These are phyloP conservation scores for Drosophila athabasca DNA, from an alignment of 1,140 invertebrate genomes.

Conservation along the genomic window DNA sequence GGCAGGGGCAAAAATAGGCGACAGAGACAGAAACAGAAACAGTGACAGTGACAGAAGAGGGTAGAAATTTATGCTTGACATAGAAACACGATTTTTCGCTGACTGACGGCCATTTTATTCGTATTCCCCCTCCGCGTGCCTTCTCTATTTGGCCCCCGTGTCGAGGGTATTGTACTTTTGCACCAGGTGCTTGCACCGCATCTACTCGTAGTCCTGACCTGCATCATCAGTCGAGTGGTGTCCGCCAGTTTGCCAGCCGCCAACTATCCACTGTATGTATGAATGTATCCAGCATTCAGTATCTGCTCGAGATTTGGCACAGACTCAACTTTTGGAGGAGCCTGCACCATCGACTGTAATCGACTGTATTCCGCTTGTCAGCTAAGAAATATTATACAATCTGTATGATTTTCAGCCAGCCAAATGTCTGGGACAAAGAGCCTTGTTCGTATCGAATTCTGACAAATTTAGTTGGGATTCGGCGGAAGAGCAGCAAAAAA, in stretches of 20 bases:
- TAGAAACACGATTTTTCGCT: conserved; percentile 79
- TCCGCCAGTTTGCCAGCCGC: too few relatives aligned
- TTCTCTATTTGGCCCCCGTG: conserved; percentile 19
- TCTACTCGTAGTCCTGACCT: background rate
- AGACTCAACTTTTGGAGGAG: too few relatives aligned
- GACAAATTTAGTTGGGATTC: too few relatives aligned
- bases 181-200: background rate
- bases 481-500: too few relatives aligned
- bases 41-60: conserved; percentile 27
- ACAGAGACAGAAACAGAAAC: conserved; percentile 4
- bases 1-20: conserved; percentile 10
- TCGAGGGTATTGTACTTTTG: conserved; percentile 30
- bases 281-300: too few relatives aligned
- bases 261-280: too few relatives aligned
- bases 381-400: too few relatives aligned
- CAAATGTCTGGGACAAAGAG: too few relatives aligned
- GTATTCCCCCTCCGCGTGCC: conserved; percentile 31
- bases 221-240: conserved; percentile 28
- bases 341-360: too few relatives aligned
- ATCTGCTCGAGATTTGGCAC: conserved; percentile 5
- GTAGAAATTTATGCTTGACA: conserved; percentile 78
- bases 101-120: conserved; percentile 75
- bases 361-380: too few relatives aligned
- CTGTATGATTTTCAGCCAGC: too few relatives aligned
- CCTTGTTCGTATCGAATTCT: too few relatives aligned